A percentile compares a stretch with the other conserved stretches of the same genome.
Evolutionary conservation across 2,113 vertebrate species (phyloP).

Genomic region (Bothrops jararaca): DNA sequence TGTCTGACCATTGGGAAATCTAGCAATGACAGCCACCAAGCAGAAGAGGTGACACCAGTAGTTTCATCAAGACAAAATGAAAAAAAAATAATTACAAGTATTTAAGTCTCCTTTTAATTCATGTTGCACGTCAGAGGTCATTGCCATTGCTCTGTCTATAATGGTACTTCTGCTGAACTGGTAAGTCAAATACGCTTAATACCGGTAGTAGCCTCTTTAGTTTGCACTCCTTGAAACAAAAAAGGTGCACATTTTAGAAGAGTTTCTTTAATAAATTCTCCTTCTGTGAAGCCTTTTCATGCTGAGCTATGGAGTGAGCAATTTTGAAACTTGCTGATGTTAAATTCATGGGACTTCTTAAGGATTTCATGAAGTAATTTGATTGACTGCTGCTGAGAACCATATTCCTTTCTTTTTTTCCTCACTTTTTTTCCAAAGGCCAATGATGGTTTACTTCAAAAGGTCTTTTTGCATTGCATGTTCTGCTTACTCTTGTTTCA

Average conservation of each 20-base stretch:
- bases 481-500: neutral
- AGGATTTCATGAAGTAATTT: neutral
- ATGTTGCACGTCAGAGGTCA: neutral
- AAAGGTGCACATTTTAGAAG: neutral
- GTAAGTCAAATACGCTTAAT: neutral
- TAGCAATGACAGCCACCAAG: neutral
- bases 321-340: neutral
- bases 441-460: neutral
- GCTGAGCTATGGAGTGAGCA: neutral
- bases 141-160: neutral
- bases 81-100: neutral
- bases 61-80: neutral
- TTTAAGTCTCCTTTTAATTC: neutral
- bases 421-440: neutral
- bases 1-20: neutral
- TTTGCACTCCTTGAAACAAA: neutral
- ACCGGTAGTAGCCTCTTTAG: neutral
- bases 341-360: neutral
- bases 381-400: neutral
- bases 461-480: neutral
- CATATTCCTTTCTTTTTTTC: neutral
- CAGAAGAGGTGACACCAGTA: neutral
- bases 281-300: neutral
- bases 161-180: neutral
- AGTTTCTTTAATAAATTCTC: neutral